A percentile compares a stretch with the other conserved stretches of the same genome.
These are phyloP conservation scores for Plebejus anna DNA, from an alignment of 2,888 invertebrate genomes.

Conservation along the genomic window DNA sequence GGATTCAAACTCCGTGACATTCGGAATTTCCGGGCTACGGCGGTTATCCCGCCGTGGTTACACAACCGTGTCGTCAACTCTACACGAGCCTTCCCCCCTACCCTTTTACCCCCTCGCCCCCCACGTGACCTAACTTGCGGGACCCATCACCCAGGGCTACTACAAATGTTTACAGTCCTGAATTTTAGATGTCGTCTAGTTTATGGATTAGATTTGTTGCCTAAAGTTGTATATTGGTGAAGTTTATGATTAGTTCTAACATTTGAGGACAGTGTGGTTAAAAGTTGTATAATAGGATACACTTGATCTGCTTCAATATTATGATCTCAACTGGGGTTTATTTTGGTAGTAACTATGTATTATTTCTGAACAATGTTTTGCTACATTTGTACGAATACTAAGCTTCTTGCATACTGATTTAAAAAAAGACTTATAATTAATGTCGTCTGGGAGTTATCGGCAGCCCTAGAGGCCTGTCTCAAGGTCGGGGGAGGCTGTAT, in stretches of 20 bases:
- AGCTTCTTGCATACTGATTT: not conserved
- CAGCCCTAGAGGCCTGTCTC: constrained; percentile 1
- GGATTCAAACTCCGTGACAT: not conserved
- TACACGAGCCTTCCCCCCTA: not conserved
- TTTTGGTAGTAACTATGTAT: not conserved
- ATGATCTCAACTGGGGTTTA: not conserved
- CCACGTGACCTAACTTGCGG: constrained; percentile 1
- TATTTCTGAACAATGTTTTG: too few relatives aligned
- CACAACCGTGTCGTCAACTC: constrained; percentile 2
- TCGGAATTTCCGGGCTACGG: constrained; percentile 1
- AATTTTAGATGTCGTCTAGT: constrained; percentile 3
- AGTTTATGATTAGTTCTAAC: constrained; percentile 10
- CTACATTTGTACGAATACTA: not conserved
- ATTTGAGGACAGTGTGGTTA: not conserved
- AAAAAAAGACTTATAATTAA: not conserved
- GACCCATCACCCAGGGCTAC: not conserved
- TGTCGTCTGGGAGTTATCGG: not conserved
- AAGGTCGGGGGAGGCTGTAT: constrained; percentile 9
- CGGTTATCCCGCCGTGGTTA: not conserved
- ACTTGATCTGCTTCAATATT: not conserved
- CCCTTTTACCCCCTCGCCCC: not conserved
- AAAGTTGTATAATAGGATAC: not conserved
- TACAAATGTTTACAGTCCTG: not conserved
- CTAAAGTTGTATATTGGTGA: not conserved
- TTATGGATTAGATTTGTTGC: constrained; percentile 6